A percentile compares a stretch with the other conserved stretches of the same genome.
Evolutionary conservation across 2,797 vertebrate species (phyloP).

Genomic region (Acestrorhynchus altus): DNA sequence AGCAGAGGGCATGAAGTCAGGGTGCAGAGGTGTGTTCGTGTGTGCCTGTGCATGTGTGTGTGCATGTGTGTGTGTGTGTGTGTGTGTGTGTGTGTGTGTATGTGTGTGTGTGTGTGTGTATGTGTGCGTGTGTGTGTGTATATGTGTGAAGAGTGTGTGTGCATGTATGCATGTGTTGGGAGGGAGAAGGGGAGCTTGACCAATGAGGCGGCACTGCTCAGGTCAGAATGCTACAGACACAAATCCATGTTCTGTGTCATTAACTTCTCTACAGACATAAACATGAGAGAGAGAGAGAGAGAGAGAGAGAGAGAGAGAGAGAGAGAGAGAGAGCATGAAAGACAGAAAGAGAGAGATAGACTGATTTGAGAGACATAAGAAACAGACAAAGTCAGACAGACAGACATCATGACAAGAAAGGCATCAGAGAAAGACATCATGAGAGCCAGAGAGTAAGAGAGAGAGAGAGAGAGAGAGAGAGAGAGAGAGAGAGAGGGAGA

Average conservation of each 20-base stretch:
- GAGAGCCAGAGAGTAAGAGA: neutral
- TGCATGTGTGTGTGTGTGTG: conserved; percentile 60
- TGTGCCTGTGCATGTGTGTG: too few relatives aligned
- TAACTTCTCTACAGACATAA: conserved; percentile 71
- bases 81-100: too few relatives aligned
- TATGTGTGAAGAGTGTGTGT: too few relatives aligned
- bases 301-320: conserved; percentile 64
- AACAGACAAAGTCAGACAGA: too few relatives aligned
- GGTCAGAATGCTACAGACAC: conserved; percentile 74
- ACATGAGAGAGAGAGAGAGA: conserved; percentile 62
- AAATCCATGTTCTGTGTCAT: conserved; percentile 77
- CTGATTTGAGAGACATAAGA: neutral
- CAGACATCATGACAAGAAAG: too few relatives aligned
- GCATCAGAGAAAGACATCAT: neutral
- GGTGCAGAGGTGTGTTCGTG: conserved; percentile 60
- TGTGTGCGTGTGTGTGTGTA: conserved; percentile 43
- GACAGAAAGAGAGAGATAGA: neutral
- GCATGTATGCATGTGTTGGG: too few relatives aligned
- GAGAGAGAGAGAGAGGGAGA: neutral
- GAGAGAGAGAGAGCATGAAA: neutral
- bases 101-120: conserved; percentile 51
- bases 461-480: neutral
- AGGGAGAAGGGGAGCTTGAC: conserved; percentile 54
- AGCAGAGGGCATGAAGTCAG: conserved; percentile 58
- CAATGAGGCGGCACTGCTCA: conserved; percentile 72